phyloP scores from a whole-genome alignment of 2,797 vertebrate species.

The Melanogrammus aeglefinus region DNA sequence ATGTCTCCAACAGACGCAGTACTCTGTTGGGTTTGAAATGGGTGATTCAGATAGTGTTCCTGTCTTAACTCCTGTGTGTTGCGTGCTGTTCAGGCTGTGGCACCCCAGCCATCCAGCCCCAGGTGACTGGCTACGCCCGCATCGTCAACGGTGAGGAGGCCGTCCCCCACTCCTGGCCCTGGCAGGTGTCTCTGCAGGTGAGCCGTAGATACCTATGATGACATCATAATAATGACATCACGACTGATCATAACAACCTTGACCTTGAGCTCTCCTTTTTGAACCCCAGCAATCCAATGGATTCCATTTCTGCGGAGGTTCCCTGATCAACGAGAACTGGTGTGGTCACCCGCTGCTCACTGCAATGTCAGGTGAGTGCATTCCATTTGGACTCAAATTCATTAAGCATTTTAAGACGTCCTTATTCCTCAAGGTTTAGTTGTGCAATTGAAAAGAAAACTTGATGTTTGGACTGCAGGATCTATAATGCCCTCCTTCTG shows the following conservation, averaged over 20 bases:
- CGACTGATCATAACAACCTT: too few relatives aligned
- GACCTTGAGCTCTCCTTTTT: too few relatives aligned
- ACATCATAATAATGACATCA: too few relatives aligned
- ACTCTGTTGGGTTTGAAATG: too few relatives aligned
- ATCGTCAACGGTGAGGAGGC: slow-evolving; percentile 83
- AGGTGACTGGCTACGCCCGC: slow-evolving; percentile 73
- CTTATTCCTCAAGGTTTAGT: neutral
- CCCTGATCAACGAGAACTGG: slow-evolving; percentile 79
- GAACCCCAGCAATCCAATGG: slow-evolving; percentile 68
- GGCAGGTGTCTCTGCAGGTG: slow-evolving; percentile 85
- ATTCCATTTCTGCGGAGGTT: slow-evolving; percentile 82
- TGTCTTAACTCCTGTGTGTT: neutral
- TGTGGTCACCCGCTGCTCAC: slow-evolving; percentile 81
- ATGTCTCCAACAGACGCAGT: neutral
- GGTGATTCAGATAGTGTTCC: neutral
- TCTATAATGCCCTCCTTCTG: neutral
- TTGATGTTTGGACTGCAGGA: neutral
- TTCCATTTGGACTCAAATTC: neutral
- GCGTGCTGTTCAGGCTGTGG: slow-evolving; percentile 71
- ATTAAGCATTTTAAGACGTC: neutral
- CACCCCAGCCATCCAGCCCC: slow-evolving; percentile 64
- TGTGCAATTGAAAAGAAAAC: neutral
- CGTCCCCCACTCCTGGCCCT: slow-evolving; percentile 81
- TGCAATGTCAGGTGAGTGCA: slow-evolving; percentile 67
- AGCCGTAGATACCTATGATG: slow-evolving; percentile 1